Evolutionary conservation across 2,113 vertebrate genomes (phyloP).

Genomic region (Leptodactylus fuscus): DNA sequence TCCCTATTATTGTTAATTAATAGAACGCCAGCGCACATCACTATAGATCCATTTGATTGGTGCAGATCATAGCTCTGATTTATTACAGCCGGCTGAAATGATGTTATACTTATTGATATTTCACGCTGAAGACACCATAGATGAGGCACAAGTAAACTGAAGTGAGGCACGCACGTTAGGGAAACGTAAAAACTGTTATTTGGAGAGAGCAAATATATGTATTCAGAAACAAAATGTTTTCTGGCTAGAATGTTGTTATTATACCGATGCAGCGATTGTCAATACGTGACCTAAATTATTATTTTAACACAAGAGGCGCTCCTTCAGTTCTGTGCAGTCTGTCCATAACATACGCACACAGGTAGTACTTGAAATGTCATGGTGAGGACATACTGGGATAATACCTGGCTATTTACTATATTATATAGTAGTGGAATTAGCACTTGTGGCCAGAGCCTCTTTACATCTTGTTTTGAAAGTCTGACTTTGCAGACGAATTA

Average conservation of each 20-base stretch:
- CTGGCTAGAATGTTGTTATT: slow-evolving; percentile 32
- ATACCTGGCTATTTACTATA: slow-evolving; percentile 26
- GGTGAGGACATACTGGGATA: slow-evolving; percentile 15
- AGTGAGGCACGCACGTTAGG: slow-evolving; percentile 43
- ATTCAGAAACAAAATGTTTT: slow-evolving; percentile 53
- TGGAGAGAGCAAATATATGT: slow-evolving; percentile 45
- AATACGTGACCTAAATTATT: slow-evolving; percentile 50
- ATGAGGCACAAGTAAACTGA: slow-evolving; percentile 34
- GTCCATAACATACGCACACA: slow-evolving; percentile 6
- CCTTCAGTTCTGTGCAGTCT: not conserved
- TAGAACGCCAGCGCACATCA: slow-evolving; percentile 54
- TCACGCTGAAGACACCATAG: slow-evolving; percentile 34
- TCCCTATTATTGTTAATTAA: slow-evolving; percentile 61
- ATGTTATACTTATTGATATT: slow-evolving; percentile 52
- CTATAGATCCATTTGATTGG: slow-evolving; percentile 50
- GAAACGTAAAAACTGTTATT: slow-evolving; percentile 52
- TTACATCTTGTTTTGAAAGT: slow-evolving; percentile 49
- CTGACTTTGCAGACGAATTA: slow-evolving; percentile 52
- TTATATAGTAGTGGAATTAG: slow-evolving; percentile 37
- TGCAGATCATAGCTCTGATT: slow-evolving; percentile 55
- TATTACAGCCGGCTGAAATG: slow-evolving; percentile 39
- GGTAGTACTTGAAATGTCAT: not conserved
- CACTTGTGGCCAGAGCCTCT: slow-evolving; percentile 35
- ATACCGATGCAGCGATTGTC: slow-evolving; percentile 31
- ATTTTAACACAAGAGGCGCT: slow-evolving; percentile 33